Evolutionary conservation across 2,888 invertebrate genomes (phyloP), one percentile per base, ranked within the genome.

Genomic region (Andrena praecox): DNA sequence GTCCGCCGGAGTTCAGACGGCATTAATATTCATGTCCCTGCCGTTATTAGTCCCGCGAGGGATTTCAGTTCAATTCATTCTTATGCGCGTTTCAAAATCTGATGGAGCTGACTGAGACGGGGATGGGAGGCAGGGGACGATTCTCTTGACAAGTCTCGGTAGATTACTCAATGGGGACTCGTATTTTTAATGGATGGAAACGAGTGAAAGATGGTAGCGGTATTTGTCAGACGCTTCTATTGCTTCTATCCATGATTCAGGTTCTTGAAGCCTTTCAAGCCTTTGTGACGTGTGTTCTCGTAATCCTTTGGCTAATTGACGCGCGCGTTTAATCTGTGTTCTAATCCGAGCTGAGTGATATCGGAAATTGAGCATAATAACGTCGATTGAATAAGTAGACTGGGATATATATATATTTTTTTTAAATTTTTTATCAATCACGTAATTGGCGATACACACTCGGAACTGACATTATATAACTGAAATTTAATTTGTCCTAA

Each of bases 21-120:
- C 67, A 83, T 83, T 83, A 83, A 83, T 83, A 83, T 83, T 81
- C 83, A 83, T 83, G 83, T 54, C n/a, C 62, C 63, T 62, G 70
- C 69, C 64, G 70, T 83, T 83, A 83, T 83, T 81, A 83, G 81
- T 83, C 83, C 69, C 83, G 77, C 77, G 62, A 66, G 81, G 63
- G 70, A 83, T 83, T 83, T 74, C 77, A 71, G 69, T 83, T 67
- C 73, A 81, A 83, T 83, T 83, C 77, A 83, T 83, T 81, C 81
- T 73, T 77, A 77, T 62, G 77, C 77, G 72, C 50, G 81, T 68
- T 72, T 83, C 64, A 70, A 77, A 81, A 83, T 82, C 77, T 73
- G 81, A 83, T 77, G 69, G 81, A 82, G 73, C 76, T 16, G 80
- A 33, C 68, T 42, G 42, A 16, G 16, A 42, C 5, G 16, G 42